A percentile compares a stretch with the other conserved stretches of the same genome.
These are phyloP conservation scores for Meta bourneti DNA, from an alignment of 2,888 invertebrate genomes.

Conservation along the genomic window DNA sequence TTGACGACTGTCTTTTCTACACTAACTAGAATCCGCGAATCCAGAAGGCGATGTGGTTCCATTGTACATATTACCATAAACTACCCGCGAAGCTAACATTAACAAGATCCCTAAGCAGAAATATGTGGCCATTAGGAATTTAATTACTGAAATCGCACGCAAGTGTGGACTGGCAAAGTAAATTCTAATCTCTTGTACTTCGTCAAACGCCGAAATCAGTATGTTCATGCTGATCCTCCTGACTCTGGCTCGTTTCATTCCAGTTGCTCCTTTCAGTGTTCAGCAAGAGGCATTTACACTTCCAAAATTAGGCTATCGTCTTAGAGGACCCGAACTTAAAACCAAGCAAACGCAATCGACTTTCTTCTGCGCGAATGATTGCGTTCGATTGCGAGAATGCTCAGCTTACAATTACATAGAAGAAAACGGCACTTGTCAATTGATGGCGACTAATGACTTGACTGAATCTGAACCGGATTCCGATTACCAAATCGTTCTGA, in stretches of 20 bases:
- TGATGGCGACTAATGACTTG: constrained; percentile 46
- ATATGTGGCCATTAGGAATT: constrained; percentile 8
- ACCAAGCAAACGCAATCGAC: constrained; percentile 36
- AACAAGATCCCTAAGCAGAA: not conserved
- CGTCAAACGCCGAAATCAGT: not conserved
- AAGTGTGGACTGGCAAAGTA: not conserved
- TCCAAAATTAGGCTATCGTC: constrained; percentile 39
- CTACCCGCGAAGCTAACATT: not conserved
- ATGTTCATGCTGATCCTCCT: constrained; percentile 11
- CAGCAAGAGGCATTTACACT: constrained; percentile 56
- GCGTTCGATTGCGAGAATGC: constrained; percentile 51
- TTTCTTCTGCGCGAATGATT: constrained; percentile 59
- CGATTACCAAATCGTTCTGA: constrained; percentile 44
- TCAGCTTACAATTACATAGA: constrained; percentile 56
- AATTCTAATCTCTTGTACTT: not conserved
- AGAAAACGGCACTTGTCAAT: constrained; percentile 53
- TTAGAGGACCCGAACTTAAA: constrained; percentile 45
- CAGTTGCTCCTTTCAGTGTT: constrained; percentile 16
- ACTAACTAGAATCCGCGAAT: too few relatives aligned
- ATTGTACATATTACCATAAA: not conserved
- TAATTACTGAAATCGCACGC: constrained; percentile 26
- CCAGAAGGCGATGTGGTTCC: not conserved
- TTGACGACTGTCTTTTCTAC: too few relatives aligned
- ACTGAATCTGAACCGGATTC: constrained; percentile 43
- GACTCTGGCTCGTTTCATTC: not conserved